Evolutionary conservation across 2,888 invertebrate genomes (phyloP), one percentile per base, ranked within the genome.

Genomic region (Piscicola geometra): DNA sequence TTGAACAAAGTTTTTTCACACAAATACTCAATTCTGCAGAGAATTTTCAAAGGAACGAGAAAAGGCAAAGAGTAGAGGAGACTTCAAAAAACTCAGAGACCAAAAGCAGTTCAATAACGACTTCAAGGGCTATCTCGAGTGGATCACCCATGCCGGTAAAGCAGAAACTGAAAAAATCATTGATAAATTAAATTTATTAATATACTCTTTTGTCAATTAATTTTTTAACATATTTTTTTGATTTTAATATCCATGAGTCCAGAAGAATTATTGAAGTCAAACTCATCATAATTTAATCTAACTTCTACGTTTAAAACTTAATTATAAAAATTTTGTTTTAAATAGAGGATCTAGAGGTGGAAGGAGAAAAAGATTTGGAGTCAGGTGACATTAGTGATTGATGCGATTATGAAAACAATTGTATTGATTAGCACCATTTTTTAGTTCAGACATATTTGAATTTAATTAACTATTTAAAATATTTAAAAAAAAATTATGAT

Each of bases 1-100:
- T n/a, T n/a, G n/a, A n/a, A n/a, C n/a, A n/a, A n/a, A n/a, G n/a
- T n/a, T n/a, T n/a, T n/a, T n/a, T n/a, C n/a, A n/a, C n/a, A n/a
- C n/a, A n/a, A n/a, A n/a, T n/a, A n/a, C n/a, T n/a, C n/a, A n/a
- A 30, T 32, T 30, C 77, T 78, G 21, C 76, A 94, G 94, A 88
- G 99, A 99, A 87, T 99, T 99, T 88, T 99, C 98, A 75, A 99
- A 99, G 88, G 99, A 99, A 88, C 91, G 98, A 90, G 99, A 99
- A 85, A 99, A 99, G 84, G 98, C 98, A 1, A 95, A 98, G 87
- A 94, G 95, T 78, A 89, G 98, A 74, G 99, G 99, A 15, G 97
- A 99, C 86, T 99, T 99, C 86, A 98, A 98, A 85, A 99, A 99
- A 86, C 88, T 97, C 77, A 89, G 98, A 76, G 98, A 99, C 85